phyloP scores from a whole-genome alignment of 2,888 invertebrate species.

The Stictocephala bisonia region DNA sequence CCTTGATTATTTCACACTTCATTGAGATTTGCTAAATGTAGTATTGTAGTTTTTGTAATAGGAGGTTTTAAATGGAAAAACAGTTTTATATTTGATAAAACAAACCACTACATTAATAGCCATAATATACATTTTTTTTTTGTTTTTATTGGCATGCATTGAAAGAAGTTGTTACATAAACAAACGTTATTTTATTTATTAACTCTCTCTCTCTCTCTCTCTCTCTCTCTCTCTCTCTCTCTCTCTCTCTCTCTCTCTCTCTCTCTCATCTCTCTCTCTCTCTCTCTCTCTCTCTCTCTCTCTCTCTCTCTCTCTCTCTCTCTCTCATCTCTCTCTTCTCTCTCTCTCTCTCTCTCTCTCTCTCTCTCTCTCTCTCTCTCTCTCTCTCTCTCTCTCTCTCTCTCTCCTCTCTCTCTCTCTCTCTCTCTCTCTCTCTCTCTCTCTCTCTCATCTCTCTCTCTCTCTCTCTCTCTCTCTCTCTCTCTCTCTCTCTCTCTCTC shows the following conservation, averaged over 20 bases:
- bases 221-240: constrained; percentile 5
- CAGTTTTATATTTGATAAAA: too few relatives aligned
- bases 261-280: constrained; percentile 15
- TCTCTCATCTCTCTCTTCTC: neutral
- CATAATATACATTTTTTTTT: too few relatives aligned
- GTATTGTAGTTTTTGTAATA: too few relatives aligned
- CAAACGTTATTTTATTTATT: too few relatives aligned
- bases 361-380: constrained; percentile 5
- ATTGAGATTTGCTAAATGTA: too few relatives aligned
- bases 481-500: neutral
- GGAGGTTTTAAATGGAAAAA: too few relatives aligned
- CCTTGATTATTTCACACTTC: too few relatives aligned
- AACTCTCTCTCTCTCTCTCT: neutral
- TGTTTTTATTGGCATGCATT: too few relatives aligned
- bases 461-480: neutral
- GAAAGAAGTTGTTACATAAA: too few relatives aligned
- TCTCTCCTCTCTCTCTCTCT: neutral
- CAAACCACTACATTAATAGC: too few relatives aligned
- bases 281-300: constrained; percentile 16
- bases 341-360: neutral
- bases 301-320: neutral
- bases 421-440: neutral
- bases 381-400: neutral
- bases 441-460: neutral
- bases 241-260: constrained; percentile 19